Conservation (phyloP, 2,888 invertebrate species). For the Unio pictorum region DNA sequence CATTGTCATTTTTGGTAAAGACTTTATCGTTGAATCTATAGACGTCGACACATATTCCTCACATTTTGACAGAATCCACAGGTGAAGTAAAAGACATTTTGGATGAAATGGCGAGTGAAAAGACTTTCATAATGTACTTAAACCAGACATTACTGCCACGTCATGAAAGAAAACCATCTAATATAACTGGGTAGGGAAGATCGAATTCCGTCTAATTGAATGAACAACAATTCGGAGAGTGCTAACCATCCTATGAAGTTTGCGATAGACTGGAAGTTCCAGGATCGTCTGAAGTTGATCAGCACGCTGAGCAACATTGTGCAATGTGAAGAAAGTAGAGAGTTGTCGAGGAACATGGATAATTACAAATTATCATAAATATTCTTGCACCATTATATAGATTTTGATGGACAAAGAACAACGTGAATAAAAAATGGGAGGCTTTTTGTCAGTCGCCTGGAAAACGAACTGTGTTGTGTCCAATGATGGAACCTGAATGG, state of each 20-base stretch:
- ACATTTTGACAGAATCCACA: no score
- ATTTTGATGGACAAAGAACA: conserved; percentile 2
- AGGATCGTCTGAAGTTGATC: neutral
- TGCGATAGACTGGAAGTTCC: conserved; percentile 3
- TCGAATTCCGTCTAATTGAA: conserved; percentile 7
- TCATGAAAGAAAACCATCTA: neutral
- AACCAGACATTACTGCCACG: no score
- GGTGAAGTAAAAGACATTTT: no score
- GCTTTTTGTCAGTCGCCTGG: neutral
- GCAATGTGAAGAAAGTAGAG: neutral
- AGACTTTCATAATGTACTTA: no score
- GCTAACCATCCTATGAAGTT: conserved; percentile 13
- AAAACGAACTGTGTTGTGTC: conserved; percentile 1
- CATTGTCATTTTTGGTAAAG: no score
- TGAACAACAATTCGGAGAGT: conserved; percentile 14
- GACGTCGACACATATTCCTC: no score
- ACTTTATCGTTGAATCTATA: no score
- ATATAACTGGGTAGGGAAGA: conserved; percentile 2
- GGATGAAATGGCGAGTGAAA: no score
- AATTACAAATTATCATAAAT: neutral
- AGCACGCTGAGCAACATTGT: conserved; percentile 1
- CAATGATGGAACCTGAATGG: conserved; percentile 4
- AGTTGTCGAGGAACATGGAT: neutral
- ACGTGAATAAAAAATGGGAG: neutral
- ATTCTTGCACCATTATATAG: neutral